Conservation (phyloP, 1,140 invertebrate species). For the Lucilia cuprina region DNA sequence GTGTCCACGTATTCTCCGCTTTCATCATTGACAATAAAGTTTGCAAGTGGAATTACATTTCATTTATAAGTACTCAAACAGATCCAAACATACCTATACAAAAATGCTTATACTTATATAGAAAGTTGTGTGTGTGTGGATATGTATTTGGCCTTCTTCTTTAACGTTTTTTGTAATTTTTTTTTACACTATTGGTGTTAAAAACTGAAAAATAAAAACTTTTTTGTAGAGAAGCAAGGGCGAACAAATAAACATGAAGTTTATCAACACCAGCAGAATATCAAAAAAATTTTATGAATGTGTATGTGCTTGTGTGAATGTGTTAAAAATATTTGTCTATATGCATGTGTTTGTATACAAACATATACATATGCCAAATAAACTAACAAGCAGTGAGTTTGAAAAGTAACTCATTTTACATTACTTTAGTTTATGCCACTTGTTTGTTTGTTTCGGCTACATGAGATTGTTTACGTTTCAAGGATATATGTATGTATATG, state of each 20-base stretch:
- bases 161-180: not conserved
- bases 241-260: not conserved
- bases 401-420: not conserved
- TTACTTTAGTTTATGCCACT: not conserved
- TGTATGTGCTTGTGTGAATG: too few relatives aligned
- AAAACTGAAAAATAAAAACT: not conserved
- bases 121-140: not conserved
- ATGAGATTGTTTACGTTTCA: not conserved
- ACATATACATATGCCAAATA: too few relatives aligned
- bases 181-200: not conserved
- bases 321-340: too few relatives aligned
- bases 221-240: not conserved
- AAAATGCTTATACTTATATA: not conserved
- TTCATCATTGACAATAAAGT: not conserved
- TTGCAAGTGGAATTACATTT: not conserved
- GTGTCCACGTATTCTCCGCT: not conserved
- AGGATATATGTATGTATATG: too few relatives aligned
- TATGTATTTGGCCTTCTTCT: not conserved
- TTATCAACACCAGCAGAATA: not conserved
- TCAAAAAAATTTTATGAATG: not conserved
- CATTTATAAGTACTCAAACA: not conserved
- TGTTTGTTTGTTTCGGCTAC: not conserved
- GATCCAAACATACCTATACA: too few relatives aligned
- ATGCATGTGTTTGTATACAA: too few relatives aligned
- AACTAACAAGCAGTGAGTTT: not conserved